phyloP scores from a whole-genome alignment of 2,888 invertebrate genomes.

The Philereme vetulata region DNA sequence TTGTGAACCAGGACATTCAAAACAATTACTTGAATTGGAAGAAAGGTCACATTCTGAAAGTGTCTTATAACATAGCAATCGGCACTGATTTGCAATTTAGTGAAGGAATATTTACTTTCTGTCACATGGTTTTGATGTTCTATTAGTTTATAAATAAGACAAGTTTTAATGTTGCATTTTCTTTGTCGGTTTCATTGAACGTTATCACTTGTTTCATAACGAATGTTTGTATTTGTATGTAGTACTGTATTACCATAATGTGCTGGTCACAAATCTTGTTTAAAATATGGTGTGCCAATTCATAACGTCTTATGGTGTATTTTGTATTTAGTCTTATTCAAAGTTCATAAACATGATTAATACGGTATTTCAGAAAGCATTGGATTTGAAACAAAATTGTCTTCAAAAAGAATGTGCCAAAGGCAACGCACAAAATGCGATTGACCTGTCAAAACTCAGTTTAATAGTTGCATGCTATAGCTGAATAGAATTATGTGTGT shows the following conservation, averaged over 20 bases:
- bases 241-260: conserved; percentile 39
- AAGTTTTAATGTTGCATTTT: conserved; percentile 6
- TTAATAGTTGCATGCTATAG: conserved; percentile 73
- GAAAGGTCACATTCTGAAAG: conserved; percentile 16
- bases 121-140: conserved; percentile 12
- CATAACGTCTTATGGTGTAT: conserved; percentile 1
- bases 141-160: background rate
- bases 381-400: conserved; percentile 13
- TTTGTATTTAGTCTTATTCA: conserved; percentile 1
- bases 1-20: conserved; percentile 3
- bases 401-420: conserved; percentile 19
- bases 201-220: conserved; percentile 1
- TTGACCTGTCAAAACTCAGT: conserved; percentile 28
- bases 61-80: conserved; percentile 21
- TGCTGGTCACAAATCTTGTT: conserved; percentile 67
- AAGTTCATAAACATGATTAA: conserved; percentile 1
- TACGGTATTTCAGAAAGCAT: conserved; percentile 9
- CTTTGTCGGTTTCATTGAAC: conserved; percentile 2
- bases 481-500: conserved; percentile 62
- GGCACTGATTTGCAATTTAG: conserved; percentile 15
- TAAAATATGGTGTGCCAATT: conserved; percentile 5
- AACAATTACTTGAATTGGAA: background rate
- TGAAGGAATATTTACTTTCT: conserved; percentile 2
- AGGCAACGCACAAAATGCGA: background rate
- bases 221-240: conserved; percentile 5